Conservation (phyloP, 2,888 invertebrate species). For the Camptogramma bilineatum region DNA sequence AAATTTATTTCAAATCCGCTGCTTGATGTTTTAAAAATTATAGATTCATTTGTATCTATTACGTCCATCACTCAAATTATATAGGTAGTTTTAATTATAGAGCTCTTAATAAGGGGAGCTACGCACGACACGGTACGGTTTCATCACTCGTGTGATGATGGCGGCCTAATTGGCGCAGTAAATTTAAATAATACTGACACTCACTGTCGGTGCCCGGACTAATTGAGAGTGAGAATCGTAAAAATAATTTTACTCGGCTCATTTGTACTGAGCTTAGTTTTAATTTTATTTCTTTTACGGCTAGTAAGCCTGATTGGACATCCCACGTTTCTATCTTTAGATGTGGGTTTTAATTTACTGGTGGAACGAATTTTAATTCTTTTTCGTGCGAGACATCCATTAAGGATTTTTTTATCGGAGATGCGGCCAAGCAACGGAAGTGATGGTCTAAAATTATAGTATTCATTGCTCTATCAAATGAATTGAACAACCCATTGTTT, state of each 20-base stretch:
- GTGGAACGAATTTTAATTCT: constrained; percentile 59
- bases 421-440: constrained; percentile 51
- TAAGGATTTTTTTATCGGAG: constrained; percentile 51
- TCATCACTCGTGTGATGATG: constrained; percentile 79
- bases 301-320: constrained; percentile 71
- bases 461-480: constrained; percentile 46
- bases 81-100: constrained; percentile 80
- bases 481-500: constrained; percentile 27
- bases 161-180: constrained; percentile 83
- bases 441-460: constrained; percentile 45
- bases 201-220: constrained; percentile 77
- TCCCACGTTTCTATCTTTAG: constrained; percentile 56
- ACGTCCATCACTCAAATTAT: constrained; percentile 61
- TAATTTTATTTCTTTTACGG: constrained; percentile 77
- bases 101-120: constrained; percentile 81
- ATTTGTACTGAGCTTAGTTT: constrained; percentile 79
- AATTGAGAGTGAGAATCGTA: constrained; percentile 84
- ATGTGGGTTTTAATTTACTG: constrained; percentile 71
- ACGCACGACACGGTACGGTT: constrained; percentile 75
- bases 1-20: neutral
- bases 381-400: constrained; percentile 53
- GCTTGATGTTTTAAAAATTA: constrained; percentile 23
- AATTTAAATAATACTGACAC: constrained; percentile 85
- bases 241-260: constrained; percentile 83
- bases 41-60: constrained; percentile 60